These are phyloP conservation scores for Formicarius rufipectus DNA, from an alignment of 2,113 vertebrate genomes.

Conservation along the genomic window DNA sequence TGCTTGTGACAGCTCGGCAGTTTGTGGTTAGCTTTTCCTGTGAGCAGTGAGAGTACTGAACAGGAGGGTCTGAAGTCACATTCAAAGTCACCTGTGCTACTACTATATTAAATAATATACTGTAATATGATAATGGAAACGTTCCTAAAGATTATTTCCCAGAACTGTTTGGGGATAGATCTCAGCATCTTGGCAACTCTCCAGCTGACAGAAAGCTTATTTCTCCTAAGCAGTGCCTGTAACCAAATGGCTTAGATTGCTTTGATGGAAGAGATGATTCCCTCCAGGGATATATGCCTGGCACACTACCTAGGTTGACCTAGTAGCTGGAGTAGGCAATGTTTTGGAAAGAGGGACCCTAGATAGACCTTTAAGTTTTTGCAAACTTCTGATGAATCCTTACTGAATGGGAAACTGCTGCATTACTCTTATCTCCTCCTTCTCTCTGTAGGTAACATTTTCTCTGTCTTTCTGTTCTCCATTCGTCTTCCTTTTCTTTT, in stretches of 20 bases:
- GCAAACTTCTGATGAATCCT: background rate
- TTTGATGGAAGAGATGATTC: background rate
- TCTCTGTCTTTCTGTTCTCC: background rate
- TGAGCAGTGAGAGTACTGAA: background rate
- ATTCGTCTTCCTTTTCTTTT: background rate
- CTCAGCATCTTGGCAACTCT: slow-evolving; percentile 27
- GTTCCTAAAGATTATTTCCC: slow-evolving; percentile 50
- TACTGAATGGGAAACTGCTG: background rate
- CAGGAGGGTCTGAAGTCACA: background rate
- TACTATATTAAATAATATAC: background rate
- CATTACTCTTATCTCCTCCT: background rate
- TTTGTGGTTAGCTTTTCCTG: slow-evolving; percentile 61
- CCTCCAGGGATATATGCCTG: background rate
- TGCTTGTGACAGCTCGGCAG: background rate
- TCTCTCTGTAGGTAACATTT: background rate
- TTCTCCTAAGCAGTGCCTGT: slow-evolving; percentile 36
- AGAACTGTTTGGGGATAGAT: slow-evolving; percentile 52
- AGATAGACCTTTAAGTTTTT: background rate
- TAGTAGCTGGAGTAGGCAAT: background rate
- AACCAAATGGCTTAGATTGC: slow-evolving; percentile 53
- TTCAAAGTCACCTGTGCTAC: background rate
- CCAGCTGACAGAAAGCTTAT: slow-evolving; percentile 29
- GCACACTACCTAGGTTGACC: background rate
- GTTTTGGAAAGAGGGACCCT: background rate
- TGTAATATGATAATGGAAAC: slow-evolving; percentile 33